Conservation (phyloP, 2,797 vertebrate species). For the Rhinoraja longicauda region DNA sequence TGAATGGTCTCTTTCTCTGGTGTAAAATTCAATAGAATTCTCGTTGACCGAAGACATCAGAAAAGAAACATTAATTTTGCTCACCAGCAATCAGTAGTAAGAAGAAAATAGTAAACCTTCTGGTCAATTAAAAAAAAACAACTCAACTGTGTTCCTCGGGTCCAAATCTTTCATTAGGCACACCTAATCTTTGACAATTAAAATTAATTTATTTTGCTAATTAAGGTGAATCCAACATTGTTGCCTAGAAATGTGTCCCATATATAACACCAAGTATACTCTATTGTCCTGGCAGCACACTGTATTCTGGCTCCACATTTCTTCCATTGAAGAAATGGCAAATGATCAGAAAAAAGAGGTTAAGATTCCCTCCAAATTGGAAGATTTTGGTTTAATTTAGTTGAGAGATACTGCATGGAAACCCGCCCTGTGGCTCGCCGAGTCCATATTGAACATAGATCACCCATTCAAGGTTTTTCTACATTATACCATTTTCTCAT, state of each 20-base stretch:
- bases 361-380: neutral
- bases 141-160: neutral
- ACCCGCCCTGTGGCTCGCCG: no score
- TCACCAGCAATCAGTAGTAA: neutral
- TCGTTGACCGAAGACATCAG: neutral
- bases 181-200: neutral
- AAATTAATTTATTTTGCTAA: neutral
- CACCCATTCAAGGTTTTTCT: no score
- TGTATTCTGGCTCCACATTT: neutral
- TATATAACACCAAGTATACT: no score
- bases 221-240: no score
- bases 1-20: no score
- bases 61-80: neutral
- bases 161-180: neutral
- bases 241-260: no score
- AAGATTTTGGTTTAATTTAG: no score
- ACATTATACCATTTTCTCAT: no score
- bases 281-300: neutral
- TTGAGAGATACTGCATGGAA: no score
- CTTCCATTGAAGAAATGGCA: neutral
- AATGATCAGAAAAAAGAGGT: neutral
- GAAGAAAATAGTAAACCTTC: neutral
- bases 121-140: neutral
- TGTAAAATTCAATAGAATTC: neutral
- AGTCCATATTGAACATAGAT: no score